phyloP scores from a whole-genome alignment of 1,140 invertebrate species.

The Drosophila tristis region DNA sequence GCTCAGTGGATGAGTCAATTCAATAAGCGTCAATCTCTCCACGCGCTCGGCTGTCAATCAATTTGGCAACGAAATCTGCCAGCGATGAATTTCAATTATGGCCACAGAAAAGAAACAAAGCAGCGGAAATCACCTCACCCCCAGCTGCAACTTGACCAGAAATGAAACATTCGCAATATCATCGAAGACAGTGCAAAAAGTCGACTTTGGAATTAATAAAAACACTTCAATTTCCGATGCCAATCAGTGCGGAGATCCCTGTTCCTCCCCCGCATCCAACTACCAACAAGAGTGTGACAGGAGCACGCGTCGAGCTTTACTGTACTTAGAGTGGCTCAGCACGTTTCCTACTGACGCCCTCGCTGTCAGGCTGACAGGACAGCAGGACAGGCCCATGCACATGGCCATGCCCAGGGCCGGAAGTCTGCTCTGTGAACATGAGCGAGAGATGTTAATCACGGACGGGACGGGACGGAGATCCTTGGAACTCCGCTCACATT shows the following conservation, averaged over 20 bases:
- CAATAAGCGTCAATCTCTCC: conserved; percentile 75
- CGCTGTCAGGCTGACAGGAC: conserved; percentile 69
- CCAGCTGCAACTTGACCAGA: conserved; percentile 49
- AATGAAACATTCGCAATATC: conserved; percentile 52
- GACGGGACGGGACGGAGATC: conserved; percentile 42
- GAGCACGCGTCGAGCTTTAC: conserved; percentile 66
- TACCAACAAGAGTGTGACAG: conserved; percentile 45
- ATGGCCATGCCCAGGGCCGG: conserved; percentile 29
- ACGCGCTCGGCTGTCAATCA: conserved; percentile 66
- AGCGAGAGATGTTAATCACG: conserved; percentile 72
- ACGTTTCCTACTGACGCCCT: conserved; percentile 46
- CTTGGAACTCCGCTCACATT: conserved; percentile 75
- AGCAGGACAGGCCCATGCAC: not conserved
- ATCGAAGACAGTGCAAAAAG: conserved; percentile 38
- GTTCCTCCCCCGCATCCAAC: conserved; percentile 1
- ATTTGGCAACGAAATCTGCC: conserved; percentile 57
- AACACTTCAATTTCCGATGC: conserved; percentile 80
- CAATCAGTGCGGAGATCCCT: conserved; percentile 54
- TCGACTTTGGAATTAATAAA: conserved; percentile 74
- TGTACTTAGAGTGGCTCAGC: conserved; percentile 58
- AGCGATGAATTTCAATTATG: conserved; percentile 75
- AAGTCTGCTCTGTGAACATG: conserved; percentile 46
- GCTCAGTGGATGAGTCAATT: conserved; percentile 54
- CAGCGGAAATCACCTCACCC: conserved; percentile 19
- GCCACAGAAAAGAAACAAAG: conserved; percentile 54